Percentiles rank a stretch among this genome's conserved stretches.
Evolutionary conservation across 30 jellyfish, hydroid and myxozoan genomes (phyloP).

Genomic region (Aurelia aurita complex sp. Pacific): DNA sequence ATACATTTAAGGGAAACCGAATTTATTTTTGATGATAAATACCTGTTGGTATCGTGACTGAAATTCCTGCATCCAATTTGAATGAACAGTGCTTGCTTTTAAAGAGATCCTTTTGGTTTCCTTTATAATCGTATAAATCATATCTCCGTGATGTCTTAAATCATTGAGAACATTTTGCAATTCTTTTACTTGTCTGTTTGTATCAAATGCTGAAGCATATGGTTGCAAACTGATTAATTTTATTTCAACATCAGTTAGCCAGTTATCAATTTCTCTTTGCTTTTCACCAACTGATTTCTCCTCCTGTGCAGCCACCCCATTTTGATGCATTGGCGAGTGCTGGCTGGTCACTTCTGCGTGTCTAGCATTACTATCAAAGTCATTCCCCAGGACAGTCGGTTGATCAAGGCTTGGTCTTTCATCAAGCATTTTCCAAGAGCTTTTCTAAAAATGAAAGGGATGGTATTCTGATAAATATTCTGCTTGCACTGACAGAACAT

Average conservation of each 20-base stretch:
- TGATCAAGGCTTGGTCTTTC: not conserved
- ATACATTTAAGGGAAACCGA: not conserved
- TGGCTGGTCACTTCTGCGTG: too few species aligned
- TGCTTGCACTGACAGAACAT: too few species aligned
- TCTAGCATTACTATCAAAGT: too few species aligned
- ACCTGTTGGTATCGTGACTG: conserved; percentile 57
- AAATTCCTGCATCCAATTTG: conserved; percentile 56
- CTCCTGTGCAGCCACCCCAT: too few species aligned
- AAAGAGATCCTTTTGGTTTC: conserved; percentile 17
- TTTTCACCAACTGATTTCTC: conserved; percentile 5
- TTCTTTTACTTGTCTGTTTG: conserved; percentile 34
- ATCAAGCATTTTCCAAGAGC: not conserved
- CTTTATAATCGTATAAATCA: conserved; percentile 1
- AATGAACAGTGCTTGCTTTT: conserved; percentile 41
- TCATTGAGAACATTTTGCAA: conserved; percentile 44
- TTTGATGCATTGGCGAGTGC: too few species aligned
- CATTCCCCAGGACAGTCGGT: not conserved
- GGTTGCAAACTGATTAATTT: conserved; percentile 80
- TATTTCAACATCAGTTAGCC: conserved; percentile 86
- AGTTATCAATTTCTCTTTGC: conserved; percentile 69
- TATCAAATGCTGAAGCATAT: conserved; percentile 58
- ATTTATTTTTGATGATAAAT: not conserved
- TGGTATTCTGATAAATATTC: not conserved
- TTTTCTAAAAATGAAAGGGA: not conserved
- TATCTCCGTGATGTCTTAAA: conserved; percentile 4